Percentiles rank a stretch among this genome's conserved stretches.
These are phyloP conservation scores for Oostethus manadensis DNA, from an alignment of 2,113 vertebrate genomes.

Conservation along the genomic window DNA sequence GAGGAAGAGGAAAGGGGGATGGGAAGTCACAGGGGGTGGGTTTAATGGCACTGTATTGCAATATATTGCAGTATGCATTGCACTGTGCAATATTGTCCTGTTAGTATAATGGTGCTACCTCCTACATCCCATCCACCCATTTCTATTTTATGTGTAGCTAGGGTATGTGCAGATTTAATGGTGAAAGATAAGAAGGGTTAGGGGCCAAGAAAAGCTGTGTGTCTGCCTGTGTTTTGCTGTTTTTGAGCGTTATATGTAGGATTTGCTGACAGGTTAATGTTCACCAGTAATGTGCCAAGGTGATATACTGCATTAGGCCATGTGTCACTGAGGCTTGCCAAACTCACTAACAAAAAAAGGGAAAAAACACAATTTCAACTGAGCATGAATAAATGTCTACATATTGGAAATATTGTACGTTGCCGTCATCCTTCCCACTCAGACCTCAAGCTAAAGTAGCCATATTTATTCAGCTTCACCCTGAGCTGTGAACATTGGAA, in stretches of 20 bases:
- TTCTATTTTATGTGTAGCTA: conserved; percentile 31
- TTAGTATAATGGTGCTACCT: conserved; percentile 46
- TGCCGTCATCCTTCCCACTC: neutral
- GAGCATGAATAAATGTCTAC: conserved; percentile 9
- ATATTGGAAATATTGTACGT: neutral
- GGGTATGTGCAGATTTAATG: conserved; percentile 32
- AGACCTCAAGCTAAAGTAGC: neutral
- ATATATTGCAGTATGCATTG: conserved; percentile 33
- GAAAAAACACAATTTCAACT: conserved; percentile 9
- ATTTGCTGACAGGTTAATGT: conserved; percentile 51
- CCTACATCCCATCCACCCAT: conserved; percentile 32
- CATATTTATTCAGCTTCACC: conserved; percentile 14
- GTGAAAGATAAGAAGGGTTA: conserved; percentile 21
- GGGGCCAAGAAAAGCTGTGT: conserved; percentile 29
- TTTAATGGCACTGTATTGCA: conserved; percentile 28
- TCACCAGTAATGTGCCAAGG: conserved; percentile 49
- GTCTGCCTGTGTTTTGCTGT: conserved; percentile 10
- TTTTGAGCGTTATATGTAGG: neutral
- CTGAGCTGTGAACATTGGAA: conserved; percentile 2
- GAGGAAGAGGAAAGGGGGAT: conserved; percentile 19
- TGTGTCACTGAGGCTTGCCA: conserved; percentile 43
- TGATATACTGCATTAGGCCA: conserved; percentile 45
- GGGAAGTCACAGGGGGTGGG: conserved; percentile 24
- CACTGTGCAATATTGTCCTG: conserved; percentile 43
- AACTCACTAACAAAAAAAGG: conserved; percentile 10